Conservation (phyloP, 2,797 vertebrate genomes). For the Prunella strophiata region DNA sequence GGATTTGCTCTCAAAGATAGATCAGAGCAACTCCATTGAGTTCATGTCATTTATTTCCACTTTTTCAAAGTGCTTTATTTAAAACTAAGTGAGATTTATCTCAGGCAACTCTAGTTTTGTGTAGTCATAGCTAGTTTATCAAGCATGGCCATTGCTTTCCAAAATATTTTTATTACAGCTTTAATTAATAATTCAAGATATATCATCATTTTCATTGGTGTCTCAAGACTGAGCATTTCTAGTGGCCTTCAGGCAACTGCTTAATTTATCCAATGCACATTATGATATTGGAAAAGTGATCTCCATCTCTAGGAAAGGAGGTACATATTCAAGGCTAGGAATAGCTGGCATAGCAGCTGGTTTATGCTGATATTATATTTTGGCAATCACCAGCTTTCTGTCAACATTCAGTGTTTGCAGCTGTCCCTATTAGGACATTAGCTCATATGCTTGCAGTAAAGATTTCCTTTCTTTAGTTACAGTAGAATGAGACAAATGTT, state of each 20-base stretch:
- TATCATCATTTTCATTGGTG: neutral
- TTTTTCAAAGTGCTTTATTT: neutral
- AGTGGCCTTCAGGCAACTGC: neutral
- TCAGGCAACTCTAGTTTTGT: neutral
- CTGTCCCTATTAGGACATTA: neutral
- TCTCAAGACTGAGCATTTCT: neutral
- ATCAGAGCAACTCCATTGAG: neutral
- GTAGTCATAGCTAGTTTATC: neutral
- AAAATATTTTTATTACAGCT: neutral
- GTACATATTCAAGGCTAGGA: neutral
- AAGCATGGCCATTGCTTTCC: neutral
- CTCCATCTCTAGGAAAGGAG: neutral
- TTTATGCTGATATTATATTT: neutral
- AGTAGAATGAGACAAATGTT: neutral
- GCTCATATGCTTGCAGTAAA: neutral
- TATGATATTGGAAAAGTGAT: neutral
- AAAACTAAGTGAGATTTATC: neutral
- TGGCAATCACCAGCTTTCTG: neutral
- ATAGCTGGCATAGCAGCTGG: neutral
- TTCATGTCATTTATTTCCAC: neutral
- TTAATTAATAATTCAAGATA: neutral
- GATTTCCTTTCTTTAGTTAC: neutral
- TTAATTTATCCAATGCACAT: neutral
- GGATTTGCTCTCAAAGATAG: neutral
- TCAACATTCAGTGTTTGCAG: neutral